Evolutionary conservation across 2,888 invertebrate species (phyloP).

Genomic region (Xanthia icteritia): DNA sequence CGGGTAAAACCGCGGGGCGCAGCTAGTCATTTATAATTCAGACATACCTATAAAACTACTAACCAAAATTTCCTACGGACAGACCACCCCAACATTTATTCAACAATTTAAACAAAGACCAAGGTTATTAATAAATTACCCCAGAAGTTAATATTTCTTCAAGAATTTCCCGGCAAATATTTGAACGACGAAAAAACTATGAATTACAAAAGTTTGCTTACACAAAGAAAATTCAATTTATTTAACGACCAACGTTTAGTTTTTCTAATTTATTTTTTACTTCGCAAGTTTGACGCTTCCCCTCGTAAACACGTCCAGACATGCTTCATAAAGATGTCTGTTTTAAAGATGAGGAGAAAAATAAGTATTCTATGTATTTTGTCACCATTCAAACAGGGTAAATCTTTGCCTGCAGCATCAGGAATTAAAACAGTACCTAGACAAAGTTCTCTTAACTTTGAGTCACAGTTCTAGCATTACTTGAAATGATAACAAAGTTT

Average conservation of each 20-base stretch:
- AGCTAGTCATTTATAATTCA: conserved; percentile 5
- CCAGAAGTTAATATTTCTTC: conserved; percentile 40
- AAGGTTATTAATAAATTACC: conserved; percentile 34
- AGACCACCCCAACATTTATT: conserved; percentile 29
- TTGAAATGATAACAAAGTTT: background rate
- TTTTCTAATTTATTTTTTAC: conserved; percentile 63
- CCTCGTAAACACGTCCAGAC: conserved; percentile 60
- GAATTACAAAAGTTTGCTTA: conserved; percentile 55
- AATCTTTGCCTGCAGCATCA: background rate
- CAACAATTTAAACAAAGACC: conserved; percentile 32
- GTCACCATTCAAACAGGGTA: conserved; percentile 1
- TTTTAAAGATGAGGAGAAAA: conserved; percentile 34
- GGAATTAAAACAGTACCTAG: background rate
- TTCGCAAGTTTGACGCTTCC: conserved; percentile 42
- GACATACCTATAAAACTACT: background rate
- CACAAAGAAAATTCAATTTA: conserved; percentile 56
- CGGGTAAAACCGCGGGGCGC: no score
- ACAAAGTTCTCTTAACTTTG: no score
- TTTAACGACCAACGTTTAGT: conserved; percentile 53
- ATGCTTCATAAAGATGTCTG: conserved; percentile 49
- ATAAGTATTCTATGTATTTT: conserved; percentile 19
- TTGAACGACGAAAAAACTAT: conserved; percentile 42
- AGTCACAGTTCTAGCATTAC: no score
- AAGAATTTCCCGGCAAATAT: conserved; percentile 43
- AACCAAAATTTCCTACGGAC: background rate